Evolutionary conservation across 2,797 vertebrate genomes (phyloP).

Genomic region (Hypotaenidia philippensis): DNA sequence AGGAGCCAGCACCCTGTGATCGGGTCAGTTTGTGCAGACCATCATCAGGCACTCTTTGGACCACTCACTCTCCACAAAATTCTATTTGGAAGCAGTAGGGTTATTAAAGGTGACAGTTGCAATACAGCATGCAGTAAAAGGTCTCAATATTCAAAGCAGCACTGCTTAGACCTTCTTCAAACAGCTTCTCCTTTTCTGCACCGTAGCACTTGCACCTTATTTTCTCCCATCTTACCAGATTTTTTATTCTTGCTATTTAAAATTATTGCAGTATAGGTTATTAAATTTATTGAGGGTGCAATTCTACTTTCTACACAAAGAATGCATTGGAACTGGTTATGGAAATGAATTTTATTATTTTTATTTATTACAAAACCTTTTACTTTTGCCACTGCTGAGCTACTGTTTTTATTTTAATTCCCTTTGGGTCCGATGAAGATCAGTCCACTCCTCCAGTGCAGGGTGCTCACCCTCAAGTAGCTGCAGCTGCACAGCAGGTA

Average conservation of each 20-base stretch:
- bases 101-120: neutral
- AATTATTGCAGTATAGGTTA: neutral
- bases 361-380: neutral
- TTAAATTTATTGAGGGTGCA: neutral
- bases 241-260: neutral
- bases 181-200: neutral
- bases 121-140: neutral
- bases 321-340: neutral
- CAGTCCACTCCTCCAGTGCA: neutral
- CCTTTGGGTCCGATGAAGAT: neutral
- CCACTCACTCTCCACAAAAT: neutral
- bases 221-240: neutral
- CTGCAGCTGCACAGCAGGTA: neutral
- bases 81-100: neutral
- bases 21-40: neutral
- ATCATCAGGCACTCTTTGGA: neutral
- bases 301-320: neutral
- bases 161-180: neutral
- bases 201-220: rapidly evolving
- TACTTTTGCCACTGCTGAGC: neutral
- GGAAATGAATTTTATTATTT: neutral
- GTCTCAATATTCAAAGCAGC: neutral
- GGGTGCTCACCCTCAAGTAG: neutral
- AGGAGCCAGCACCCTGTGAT: neutral
- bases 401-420: neutral